These are phyloP conservation scores for Maniola hyperantus DNA, from an alignment of 2,888 invertebrate genomes.

Conservation along the genomic window DNA sequence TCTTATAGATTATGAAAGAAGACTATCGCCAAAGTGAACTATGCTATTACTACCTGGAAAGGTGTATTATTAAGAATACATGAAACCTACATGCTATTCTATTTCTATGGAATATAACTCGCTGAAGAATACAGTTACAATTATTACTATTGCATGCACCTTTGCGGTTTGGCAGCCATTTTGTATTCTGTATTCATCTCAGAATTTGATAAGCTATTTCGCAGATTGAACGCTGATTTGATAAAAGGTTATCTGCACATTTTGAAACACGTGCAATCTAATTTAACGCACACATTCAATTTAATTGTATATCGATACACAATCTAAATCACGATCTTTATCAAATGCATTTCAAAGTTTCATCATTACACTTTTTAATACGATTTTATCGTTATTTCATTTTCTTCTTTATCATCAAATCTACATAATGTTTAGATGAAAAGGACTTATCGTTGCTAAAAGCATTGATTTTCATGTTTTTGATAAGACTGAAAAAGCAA, in stretches of 20 bases:
- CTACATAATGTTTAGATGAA: no score
- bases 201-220: conserved; percentile 8
- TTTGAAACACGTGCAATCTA: neutral
- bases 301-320: neutral
- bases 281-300: neutral
- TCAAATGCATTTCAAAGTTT: neutral
- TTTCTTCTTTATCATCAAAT: no score
- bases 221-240: conserved; percentile 2
- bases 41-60: neutral
- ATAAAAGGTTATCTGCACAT: conserved; percentile 1
- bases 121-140: neutral
- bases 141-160: conserved; percentile 7
- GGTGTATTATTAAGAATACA: neutral
- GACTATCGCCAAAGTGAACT: neutral
- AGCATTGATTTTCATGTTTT: neutral
- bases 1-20: neutral
- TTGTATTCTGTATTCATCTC: conserved; percentile 4
- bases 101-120: no score
- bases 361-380: neutral
- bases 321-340: neutral
- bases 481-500: neutral
- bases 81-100: no score
- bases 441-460: no score
- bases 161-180: conserved; percentile 16
- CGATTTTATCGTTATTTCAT: neutral